Evolutionary conservation across 2,888 invertebrate genomes (phyloP).

Genomic region (Anodontia alba): DNA sequence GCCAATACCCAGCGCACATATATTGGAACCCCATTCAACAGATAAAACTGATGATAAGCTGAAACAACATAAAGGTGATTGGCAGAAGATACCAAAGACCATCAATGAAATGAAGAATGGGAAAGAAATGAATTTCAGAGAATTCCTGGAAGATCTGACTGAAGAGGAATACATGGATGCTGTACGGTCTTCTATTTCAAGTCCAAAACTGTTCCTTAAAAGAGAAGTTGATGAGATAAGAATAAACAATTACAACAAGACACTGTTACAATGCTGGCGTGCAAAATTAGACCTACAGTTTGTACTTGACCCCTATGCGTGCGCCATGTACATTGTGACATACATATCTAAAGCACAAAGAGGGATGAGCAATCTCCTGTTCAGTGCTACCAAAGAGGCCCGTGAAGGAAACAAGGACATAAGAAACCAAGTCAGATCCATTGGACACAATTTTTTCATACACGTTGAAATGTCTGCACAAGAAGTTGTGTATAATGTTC

Average conservation of each 20-base stretch:
- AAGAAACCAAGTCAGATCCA: slow-evolving; percentile 52
- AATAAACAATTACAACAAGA: slow-evolving; percentile 48
- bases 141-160: background rate
- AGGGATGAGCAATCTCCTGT: slow-evolving; percentile 27
- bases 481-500: slow-evolving; percentile 60
- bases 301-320: slow-evolving; percentile 51
- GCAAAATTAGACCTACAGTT: slow-evolving; percentile 58
- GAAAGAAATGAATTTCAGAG: slow-evolving; percentile 27
- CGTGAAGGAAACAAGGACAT: slow-evolving; percentile 38
- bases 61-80: slow-evolving; percentile 33
- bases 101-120: slow-evolving; percentile 19
- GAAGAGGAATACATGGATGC: slow-evolving; percentile 38
- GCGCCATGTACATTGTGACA: slow-evolving; percentile 35
- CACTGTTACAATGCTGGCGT: slow-evolving; percentile 36
- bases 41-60: slow-evolving; percentile 22
- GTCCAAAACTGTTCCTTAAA: slow-evolving; percentile 46
- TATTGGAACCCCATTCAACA: slow-evolving; percentile 37
- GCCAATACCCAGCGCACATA: slow-evolving; percentile 31
- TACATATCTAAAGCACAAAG: slow-evolving; percentile 32
- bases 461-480: slow-evolving; percentile 62
- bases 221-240: slow-evolving; percentile 38
- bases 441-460: slow-evolving; percentile 52
- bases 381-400: slow-evolving; percentile 52
- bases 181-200: slow-evolving; percentile 30
- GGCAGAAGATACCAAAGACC: background rate